Evolutionary conservation across 2,113 vertebrate species (phyloP).

Genomic region (Fulica atra): DNA sequence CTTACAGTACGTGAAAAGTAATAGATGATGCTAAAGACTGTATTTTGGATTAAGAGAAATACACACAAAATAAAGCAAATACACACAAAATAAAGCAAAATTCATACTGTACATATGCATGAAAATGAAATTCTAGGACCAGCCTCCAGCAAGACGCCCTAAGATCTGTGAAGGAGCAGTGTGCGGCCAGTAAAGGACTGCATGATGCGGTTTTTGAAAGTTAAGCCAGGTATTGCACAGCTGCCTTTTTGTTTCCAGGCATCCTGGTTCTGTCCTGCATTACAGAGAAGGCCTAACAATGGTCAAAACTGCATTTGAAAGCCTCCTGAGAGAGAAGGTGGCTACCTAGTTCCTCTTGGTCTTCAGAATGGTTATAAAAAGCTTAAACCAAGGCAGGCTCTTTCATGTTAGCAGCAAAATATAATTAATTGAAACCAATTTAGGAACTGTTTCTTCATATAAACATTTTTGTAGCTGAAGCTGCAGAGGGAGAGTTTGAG

Average conservation of each 20-base stretch:
- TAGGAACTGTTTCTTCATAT: slow-evolving; percentile 37
- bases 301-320: neutral
- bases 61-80: neutral
- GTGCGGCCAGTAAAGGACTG: neutral
- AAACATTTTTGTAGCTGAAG: slow-evolving; percentile 42
- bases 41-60: neutral
- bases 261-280: neutral
- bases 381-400: neutral
- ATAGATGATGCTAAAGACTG: neutral
- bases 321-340: neutral
- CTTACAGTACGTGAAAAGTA: neutral
- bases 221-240: neutral
- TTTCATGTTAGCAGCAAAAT: slow-evolving; percentile 27
- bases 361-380: slow-evolving; percentile 5
- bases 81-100: neutral
- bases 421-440: slow-evolving; percentile 49
- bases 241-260: neutral
- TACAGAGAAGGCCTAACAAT: neutral
- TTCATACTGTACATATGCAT: neutral
- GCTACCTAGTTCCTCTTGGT: neutral
- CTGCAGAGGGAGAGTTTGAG: slow-evolving; percentile 7
- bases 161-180: neutral
- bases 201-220: neutral
- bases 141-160: neutral
- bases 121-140: neutral